Conservation (phyloP, 2,113 vertebrate genomes). For the Lepidothrix coronata region DNA sequence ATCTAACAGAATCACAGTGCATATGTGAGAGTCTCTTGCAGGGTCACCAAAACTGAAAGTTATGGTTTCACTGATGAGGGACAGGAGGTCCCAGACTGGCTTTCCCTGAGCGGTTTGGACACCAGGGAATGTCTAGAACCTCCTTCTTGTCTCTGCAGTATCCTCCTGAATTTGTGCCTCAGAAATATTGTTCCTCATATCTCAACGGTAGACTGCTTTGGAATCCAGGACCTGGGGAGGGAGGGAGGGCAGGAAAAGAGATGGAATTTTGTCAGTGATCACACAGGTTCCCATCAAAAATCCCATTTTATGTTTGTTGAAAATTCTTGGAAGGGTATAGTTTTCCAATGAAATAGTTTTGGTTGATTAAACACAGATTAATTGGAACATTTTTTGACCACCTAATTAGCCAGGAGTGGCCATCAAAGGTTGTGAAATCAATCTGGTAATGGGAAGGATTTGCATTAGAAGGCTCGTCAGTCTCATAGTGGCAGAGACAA, state of each 20-base stretch:
- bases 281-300: neutral
- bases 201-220: neutral
- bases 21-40: neutral
- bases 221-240: neutral
- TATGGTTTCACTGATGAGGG: neutral
- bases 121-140: neutral
- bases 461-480: neutral
- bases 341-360: neutral
- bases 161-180: neutral
- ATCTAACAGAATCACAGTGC: rapidly evolving
- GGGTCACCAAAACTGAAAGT: neutral
- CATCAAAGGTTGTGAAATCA: neutral
- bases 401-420: neutral
- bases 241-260: neutral
- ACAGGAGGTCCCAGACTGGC: neutral
- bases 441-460: neutral
- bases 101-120: neutral
- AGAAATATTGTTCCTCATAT: neutral
- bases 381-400: neutral
- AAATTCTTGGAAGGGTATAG: neutral
- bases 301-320: neutral
- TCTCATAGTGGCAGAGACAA: neutral
- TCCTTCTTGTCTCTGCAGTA: neutral
- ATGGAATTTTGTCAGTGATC: neutral
- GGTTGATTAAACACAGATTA: neutral